Conservation (phyloP, 1,140 invertebrate genomes). For the Lanistes nyassanus region DNA sequence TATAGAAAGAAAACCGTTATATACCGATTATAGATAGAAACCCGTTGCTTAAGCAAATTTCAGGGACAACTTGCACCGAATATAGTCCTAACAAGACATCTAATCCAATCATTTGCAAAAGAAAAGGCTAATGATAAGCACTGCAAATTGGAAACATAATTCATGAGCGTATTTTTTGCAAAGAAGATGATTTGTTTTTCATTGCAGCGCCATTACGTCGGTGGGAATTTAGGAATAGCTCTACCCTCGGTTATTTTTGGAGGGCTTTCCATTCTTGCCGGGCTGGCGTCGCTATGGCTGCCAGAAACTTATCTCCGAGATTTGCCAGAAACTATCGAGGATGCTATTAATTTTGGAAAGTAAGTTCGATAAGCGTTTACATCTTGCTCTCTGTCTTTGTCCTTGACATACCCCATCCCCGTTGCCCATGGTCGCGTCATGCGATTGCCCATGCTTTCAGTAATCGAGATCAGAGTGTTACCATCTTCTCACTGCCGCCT, state of each 20-base stretch:
- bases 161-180: too few relatives aligned
- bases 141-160: too few relatives aligned
- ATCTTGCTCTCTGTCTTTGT: background rate
- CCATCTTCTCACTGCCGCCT: too few relatives aligned
- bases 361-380: slow-evolving; percentile 16
- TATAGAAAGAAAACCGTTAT: too few relatives aligned
- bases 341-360: slow-evolving; percentile 58
- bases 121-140: too few relatives aligned
- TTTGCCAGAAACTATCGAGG: slow-evolving; percentile 71
- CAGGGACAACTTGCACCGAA: too few relatives aligned
- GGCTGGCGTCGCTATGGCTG: slow-evolving; percentile 65
- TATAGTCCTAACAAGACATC: too few relatives aligned
- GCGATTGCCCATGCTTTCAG: background rate
- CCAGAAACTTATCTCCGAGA: slow-evolving; percentile 73
- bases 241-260: slow-evolving; percentile 72
- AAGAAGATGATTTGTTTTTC: too few relatives aligned
- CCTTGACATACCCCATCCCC: background rate
- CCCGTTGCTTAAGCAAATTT: too few relatives aligned
- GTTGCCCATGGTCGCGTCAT: background rate
- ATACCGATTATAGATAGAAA: too few relatives aligned
- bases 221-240: slow-evolving; percentile 68
- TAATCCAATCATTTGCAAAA: too few relatives aligned
- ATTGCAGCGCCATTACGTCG: slow-evolving; percentile 48
- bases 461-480: background rate
- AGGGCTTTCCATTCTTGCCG: slow-evolving; percentile 68